These are phyloP conservation scores for Tetragnatha montana DNA, from an alignment of 2,888 invertebrate species.

Conservation along the genomic window DNA sequence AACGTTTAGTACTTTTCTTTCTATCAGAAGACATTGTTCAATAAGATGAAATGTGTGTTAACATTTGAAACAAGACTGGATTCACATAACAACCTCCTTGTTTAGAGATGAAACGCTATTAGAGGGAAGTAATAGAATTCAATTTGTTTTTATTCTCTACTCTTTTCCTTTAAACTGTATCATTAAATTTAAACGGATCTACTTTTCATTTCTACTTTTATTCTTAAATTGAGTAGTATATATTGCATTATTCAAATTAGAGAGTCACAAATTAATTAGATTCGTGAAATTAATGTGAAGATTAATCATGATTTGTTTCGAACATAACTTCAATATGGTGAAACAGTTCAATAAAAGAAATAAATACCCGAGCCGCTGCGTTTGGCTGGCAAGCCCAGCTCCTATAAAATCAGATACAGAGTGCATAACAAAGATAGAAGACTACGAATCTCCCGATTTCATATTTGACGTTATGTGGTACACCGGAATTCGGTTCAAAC, in stretches of 20 bases:
- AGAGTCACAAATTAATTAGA: not conserved
- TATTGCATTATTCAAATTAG: not conserved
- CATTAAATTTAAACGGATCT: not conserved
- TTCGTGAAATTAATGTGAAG: too few species aligned
- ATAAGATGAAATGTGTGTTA: too few species aligned
- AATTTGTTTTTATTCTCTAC: not conserved
- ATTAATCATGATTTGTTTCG: constrained; percentile 35
- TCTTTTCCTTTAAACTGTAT: not conserved
- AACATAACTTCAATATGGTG: not conserved
- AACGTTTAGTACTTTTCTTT: too few species aligned
- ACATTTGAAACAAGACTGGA: too few species aligned
- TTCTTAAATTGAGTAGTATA: not conserved
- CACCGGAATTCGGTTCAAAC: constrained; percentile 44
- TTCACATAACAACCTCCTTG: too few species aligned
- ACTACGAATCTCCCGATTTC: constrained; percentile 47
- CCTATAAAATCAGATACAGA: not conserved
- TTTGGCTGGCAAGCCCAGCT: constrained; percentile 1
- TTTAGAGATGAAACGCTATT: not conserved
- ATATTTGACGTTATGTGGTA: constrained; percentile 55
- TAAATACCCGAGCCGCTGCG: constrained; percentile 1
- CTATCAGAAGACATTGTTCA: too few species aligned
- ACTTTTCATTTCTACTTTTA: not conserved
- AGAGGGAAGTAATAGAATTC: not conserved
- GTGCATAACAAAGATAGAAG: not conserved
- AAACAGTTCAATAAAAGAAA: constrained; percentile 17